Evolutionary conservation across 2,113 vertebrate genomes (phyloP), one percentile per base, ranked within the genome.

Genomic region (Ammodytes dubius): DNA sequence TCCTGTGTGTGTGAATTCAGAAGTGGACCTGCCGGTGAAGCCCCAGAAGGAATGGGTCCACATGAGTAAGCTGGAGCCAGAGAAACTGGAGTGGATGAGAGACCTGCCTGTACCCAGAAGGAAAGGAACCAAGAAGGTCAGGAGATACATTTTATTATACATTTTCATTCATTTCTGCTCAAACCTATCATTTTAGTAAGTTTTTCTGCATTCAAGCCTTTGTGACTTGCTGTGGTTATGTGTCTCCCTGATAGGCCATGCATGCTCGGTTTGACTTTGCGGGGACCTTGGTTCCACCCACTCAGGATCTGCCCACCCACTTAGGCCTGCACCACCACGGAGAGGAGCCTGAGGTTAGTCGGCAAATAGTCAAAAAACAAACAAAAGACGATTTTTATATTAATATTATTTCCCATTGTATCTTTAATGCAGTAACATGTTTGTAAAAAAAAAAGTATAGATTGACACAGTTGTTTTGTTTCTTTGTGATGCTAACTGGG

Each of bases 301-400:
- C 95, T 11, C 87, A 95, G 79, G 97, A 99, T 85, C 91, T 99
- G 40, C 98, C 98, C 13, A 97, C 96, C 50, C 96, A 99, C 88
- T 91, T 99, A 77, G 98, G 98, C 45, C 93, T 99, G 77, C 98
- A 99, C 84, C 98, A 99, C 87, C 98, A 99, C 53, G 98, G 98
- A 92, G 97, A 98, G 40, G 97, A 99, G 88, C 97, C 98, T 39
- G 98, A 99, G 96, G 98, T 99, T 88, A 92, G 89, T 83, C 12
- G 7, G 7, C 4, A 42, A 2, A 1, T 43, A 17, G 4, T 50
- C 4, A 66, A 10, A 71, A 45, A 4, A 15, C 4, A 37, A 7
- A 45, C 42, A n/a, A 9, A 0, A 9, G 0, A 8, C 1, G 4
- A 50, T 35, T 60, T 39, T 15, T 52, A 17, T 27, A 17, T 1